A percentile compares a stretch with the other conserved stretches of the same genome.
Evolutionary conservation across 1,140 invertebrate genomes (phyloP).

Genomic region (Belonocnema kinseyi): DNA sequence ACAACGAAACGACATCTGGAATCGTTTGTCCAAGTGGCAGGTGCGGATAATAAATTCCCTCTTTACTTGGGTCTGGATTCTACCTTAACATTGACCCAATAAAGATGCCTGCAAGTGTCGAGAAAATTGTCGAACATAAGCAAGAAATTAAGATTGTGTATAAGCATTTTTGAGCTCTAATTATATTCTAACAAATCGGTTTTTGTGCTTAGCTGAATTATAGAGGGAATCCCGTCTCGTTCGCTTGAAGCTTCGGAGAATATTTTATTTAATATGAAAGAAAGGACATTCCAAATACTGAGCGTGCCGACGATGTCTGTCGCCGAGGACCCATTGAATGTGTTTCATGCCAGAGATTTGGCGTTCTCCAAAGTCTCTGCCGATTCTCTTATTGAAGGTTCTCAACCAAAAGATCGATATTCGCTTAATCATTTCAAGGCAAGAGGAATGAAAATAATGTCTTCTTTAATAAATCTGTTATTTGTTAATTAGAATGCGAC

Average conservation of each 20-base stretch:
- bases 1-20: conserved; percentile 27
- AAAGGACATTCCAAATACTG: conserved; percentile 69
- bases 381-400: conserved; percentile 59
- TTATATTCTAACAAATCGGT: background rate
- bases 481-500: no score
- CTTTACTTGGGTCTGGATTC: conserved; percentile 23
- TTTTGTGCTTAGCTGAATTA: conserved; percentile 43
- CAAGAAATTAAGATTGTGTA: background rate
- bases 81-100: conserved; percentile 18
- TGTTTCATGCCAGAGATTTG: conserved; percentile 46
- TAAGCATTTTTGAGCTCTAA: background rate
- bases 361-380: conserved; percentile 55
- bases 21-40: conserved; percentile 30
- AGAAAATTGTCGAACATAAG: conserved; percentile 6
- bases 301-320: conserved; percentile 65
- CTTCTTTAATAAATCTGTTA: no score
- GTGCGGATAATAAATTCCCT: conserved; percentile 24
- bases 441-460: background rate
- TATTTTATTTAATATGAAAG: conserved; percentile 75
- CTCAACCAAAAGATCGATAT: conserved; percentile 56
- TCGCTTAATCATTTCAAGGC: background rate
- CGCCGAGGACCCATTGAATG: conserved; percentile 47
- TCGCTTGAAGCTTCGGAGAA: conserved; percentile 50
- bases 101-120: background rate
- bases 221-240: conserved; percentile 36